These are phyloP conservation scores for Phalera bucephala DNA, from an alignment of 2,888 invertebrate species.

Conservation along the genomic window DNA sequence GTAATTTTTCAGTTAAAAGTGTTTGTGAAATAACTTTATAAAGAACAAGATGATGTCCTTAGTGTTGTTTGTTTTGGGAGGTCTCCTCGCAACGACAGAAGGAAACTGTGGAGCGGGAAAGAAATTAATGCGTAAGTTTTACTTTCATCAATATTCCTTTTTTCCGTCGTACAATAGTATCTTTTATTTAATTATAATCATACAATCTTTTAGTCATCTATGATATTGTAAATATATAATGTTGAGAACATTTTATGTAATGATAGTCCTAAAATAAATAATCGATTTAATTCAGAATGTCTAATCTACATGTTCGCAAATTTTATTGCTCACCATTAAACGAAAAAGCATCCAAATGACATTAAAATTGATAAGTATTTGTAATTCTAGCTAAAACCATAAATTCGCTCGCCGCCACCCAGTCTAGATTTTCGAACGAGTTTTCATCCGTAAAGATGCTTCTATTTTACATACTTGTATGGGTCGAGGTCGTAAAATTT, in stretches of 20 bases:
- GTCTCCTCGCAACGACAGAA: conserved; percentile 68
- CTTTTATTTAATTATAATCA: too few relatives aligned
- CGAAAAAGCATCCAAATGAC: neutral
- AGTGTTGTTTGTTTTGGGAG: conserved; percentile 81
- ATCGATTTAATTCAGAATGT: too few relatives aligned
- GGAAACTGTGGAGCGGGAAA: conserved; percentile 70
- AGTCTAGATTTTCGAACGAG: conserved; percentile 67
- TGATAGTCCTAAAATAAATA: too few relatives aligned
- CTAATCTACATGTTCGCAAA: neutral
- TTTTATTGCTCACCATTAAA: conserved; percentile 1
- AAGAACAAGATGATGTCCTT: conserved; percentile 70
- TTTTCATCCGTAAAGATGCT: conserved; percentile 53
- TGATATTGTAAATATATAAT: too few relatives aligned
- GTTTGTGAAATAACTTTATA: conserved; percentile 65
- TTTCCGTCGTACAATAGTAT: neutral
- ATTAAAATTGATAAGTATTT: conserved; percentile 20
- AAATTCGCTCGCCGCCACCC: conserved; percentile 67
- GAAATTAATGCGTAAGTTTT: conserved; percentile 73
- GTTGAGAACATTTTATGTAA: too few relatives aligned
- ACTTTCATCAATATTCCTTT: conserved; percentile 5
- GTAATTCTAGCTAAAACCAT: conserved; percentile 34
- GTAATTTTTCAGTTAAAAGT: conserved; percentile 68
- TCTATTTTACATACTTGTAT: conserved; percentile 68
- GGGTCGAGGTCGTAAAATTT: conserved; percentile 72
- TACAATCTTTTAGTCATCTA: too few relatives aligned